Evolutionary conservation across 1,140 invertebrate species (phyloP), one percentile per base, ranked within the genome.

Genomic region (Drosophila navojoa): DNA sequence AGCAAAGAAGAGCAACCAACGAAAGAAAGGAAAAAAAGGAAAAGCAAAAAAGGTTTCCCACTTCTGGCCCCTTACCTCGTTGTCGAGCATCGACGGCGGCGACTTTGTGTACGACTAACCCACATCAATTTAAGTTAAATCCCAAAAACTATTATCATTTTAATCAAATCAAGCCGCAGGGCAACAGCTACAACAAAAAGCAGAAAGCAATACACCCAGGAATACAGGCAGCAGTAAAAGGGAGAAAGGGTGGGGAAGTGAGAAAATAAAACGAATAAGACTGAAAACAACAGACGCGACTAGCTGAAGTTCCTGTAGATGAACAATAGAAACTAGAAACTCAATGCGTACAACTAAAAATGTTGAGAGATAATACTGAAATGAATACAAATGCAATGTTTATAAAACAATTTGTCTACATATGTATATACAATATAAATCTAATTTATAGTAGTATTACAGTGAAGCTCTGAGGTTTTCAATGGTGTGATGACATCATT

Each of bases 131-230:
- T 78, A 76, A 76, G 67, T 84, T 79, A 82, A 82, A 78, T 82
- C 80, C 80, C 76, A 76, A 84, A 79, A 82, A 82, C 80, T 82
- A 84, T 84, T 82, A 82, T 84, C 80, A 76, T 84, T 82, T 84
- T 82, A 82, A 82, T 82, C 80, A 84, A 82, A 82, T 82, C 80
- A 79, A 66, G 60, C 62, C 64, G 47, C 66, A 50, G 61, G 67
- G 67, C 73, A 74, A 42, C 50, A 76, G 40, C 35, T 57, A 55
- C 25, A 53, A 5, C 40, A 35, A 44, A 32, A 44, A 27, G 42
- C 29, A 27, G 15, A 19, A 54, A 49, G 57, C 29, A 69, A 58
- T 40, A 45, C 57, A 57, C 42, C 25, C 52, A 49, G 27, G 42
- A 42, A 55, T 45, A 53, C n/a, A n/a, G n/a, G 42, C 55, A n/a